Conservation (phyloP, 2,797 vertebrate species). For the Parauchenoglanis punctatus region DNA sequence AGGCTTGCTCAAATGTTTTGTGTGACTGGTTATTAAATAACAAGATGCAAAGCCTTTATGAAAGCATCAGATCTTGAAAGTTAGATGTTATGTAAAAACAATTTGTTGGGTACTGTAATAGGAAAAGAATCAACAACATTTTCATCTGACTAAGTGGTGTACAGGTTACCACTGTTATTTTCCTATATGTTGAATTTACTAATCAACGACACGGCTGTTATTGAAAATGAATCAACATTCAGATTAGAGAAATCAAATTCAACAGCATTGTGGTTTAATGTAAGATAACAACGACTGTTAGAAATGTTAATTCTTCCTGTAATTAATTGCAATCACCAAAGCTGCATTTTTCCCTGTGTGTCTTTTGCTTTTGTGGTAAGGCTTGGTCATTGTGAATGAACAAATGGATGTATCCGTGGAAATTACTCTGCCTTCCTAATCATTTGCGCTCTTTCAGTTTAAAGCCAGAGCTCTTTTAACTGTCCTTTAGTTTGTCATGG, state of each 20-base stretch:
- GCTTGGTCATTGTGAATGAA: not conserved
- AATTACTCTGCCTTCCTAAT: slow-evolving; percentile 35
- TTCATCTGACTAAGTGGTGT: not conserved
- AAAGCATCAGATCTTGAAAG: not conserved
- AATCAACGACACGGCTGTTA: not conserved
- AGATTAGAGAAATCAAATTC: not conserved
- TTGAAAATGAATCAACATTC: not conserved
- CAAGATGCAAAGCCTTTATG: not conserved
- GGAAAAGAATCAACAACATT: not conserved
- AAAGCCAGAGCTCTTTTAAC: slow-evolving; percentile 14
- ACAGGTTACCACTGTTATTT: not conserved
- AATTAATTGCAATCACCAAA: not conserved
- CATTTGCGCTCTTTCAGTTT: slow-evolving; percentile 34
- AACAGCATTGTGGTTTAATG: not conserved
- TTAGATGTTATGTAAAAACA: not conserved
- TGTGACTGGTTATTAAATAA: not conserved
- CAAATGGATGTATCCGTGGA: not conserved
- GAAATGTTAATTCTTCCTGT: not conserved
- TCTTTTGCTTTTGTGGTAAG: not conserved
- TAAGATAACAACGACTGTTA: not conserved
- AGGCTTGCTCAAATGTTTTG: not conserved
- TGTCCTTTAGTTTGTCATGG: slow-evolving; percentile 27
- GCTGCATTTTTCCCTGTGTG: not conserved
- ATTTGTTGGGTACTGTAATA: not conserved
- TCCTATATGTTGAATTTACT: not conserved